Conservation (phyloP, 2,888 invertebrate species). For the Taenaris catops region DNA sequence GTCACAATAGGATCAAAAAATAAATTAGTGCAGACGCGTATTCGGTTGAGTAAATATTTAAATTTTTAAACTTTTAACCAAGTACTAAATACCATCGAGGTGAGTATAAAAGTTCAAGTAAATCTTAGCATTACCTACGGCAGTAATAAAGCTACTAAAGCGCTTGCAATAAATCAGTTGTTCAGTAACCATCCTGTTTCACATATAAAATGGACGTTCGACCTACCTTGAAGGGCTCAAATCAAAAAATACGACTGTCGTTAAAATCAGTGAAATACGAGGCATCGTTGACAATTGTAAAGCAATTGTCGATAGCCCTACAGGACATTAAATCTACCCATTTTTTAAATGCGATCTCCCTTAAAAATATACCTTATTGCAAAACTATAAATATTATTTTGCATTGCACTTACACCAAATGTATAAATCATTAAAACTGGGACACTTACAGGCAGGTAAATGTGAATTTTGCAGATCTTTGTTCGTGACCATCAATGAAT, state of each 20-base stretch:
- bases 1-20: too few species aligned
- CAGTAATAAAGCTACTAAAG: too few species aligned
- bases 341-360: constrained; percentile 18
- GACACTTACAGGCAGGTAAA: constrained; percentile 36
- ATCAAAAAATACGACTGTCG: constrained; percentile 51
- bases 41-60: too few species aligned
- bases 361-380: constrained; percentile 8
- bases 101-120: too few species aligned
- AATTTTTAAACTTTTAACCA: too few species aligned
- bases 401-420: constrained; percentile 1
- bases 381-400: constrained; percentile 12
- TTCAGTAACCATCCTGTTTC: too few species aligned
- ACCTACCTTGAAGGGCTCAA: constrained; percentile 36
- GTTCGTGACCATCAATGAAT: constrained; percentile 63
- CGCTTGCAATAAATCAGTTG: too few species aligned
- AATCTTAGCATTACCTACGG: too few species aligned
- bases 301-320: constrained; percentile 52
- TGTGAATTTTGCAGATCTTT: constrained; percentile 37
- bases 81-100: too few species aligned
- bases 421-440: constrained; percentile 29
- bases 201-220: constrained; percentile 10
- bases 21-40: too few species aligned
- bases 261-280: constrained; percentile 63
- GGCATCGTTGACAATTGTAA: constrained; percentile 48
- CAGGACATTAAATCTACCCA: constrained; percentile 35